Evolutionary conservation across 2,797 vertebrate species (phyloP).

Genomic region (Malurus splendens): DNA sequence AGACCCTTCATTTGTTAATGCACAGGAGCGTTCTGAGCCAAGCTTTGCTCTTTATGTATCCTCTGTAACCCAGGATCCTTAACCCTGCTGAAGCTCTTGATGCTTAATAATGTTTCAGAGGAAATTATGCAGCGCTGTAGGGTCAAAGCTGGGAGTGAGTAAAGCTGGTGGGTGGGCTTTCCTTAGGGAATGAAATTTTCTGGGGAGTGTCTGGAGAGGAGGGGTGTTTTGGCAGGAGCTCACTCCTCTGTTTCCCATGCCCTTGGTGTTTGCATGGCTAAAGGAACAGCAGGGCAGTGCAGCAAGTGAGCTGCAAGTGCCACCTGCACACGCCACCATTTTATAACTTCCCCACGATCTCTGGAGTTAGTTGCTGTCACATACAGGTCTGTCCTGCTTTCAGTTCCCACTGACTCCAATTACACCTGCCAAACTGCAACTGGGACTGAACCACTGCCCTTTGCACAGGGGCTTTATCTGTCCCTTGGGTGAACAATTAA

Average conservation of each 20-base stretch:
- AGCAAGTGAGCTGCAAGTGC: background rate
- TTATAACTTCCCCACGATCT: background rate
- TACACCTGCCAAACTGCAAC: background rate
- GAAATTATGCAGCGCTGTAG: background rate
- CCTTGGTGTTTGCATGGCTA: background rate
- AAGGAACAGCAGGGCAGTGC: background rate
- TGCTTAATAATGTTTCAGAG: background rate
- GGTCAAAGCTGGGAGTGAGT: background rate
- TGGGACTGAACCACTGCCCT: background rate
- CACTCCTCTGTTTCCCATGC: accelerated
- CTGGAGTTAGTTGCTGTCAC: background rate
- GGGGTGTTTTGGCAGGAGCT: background rate
- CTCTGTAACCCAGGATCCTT: background rate
- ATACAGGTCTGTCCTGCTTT: background rate
- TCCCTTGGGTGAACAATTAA: background rate
- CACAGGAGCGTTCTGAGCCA: background rate
- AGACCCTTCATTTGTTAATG: background rate
- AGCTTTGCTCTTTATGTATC: background rate
- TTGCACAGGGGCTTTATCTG: background rate
- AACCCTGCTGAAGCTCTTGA: background rate
- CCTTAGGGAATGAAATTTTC: background rate
- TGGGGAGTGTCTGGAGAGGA: background rate
- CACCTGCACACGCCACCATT: background rate
- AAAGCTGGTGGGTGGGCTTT: background rate
- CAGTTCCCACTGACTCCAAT: background rate